Evolutionary conservation across 2,888 invertebrate genomes (phyloP).

Genomic region (Lycocerus yunnanus): DNA sequence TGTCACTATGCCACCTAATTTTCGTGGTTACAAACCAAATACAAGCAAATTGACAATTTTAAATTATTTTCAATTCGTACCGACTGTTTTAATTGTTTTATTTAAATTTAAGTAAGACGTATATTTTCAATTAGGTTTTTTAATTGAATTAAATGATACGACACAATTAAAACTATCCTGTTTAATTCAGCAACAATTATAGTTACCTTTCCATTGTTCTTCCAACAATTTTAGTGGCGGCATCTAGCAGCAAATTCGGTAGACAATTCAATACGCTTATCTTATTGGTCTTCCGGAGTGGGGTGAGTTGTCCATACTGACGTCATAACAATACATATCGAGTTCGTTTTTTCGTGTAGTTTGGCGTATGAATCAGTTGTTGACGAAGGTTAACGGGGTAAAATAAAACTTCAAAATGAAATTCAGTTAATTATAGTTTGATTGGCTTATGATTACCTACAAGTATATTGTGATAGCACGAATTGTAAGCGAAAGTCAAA

Average conservation of each 20-base stretch:
- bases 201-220: background rate
- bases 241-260: background rate
- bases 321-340: background rate
- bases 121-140: background rate
- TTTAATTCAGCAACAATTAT: background rate
- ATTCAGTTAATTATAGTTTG: background rate
- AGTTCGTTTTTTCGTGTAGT: background rate
- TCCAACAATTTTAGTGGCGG: background rate
- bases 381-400: background rate
- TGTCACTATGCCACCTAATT: background rate
- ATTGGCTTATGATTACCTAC: background rate
- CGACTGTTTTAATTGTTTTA: background rate
- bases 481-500: background rate
- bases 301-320: background rate
- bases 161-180: background rate
- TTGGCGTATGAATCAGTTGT: slow-evolving; percentile 7
- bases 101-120: background rate
- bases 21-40: background rate
- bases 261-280: background rate
- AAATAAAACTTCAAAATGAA: slow-evolving; percentile 5
- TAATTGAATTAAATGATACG: background rate
- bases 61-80: background rate
- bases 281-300: background rate
- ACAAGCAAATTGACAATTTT: background rate
- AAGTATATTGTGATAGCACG: background rate